Conservation (phyloP, 2,113 vertebrate species). For the Castor canadensis region DNA sequence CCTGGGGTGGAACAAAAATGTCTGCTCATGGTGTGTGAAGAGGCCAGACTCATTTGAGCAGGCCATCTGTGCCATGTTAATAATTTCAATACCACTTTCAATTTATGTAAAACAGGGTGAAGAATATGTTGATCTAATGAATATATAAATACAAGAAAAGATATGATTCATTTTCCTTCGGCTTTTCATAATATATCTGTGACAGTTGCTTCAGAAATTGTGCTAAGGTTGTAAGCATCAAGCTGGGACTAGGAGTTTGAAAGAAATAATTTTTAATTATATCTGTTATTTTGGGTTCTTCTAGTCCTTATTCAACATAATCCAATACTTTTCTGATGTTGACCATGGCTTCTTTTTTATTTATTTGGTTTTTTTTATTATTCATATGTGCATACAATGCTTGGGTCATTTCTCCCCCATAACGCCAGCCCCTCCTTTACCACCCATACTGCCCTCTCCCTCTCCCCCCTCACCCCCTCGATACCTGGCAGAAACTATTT, state of each 20-base stretch:
- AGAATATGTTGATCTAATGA: neutral
- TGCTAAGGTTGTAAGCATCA: neutral
- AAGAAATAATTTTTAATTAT: neutral
- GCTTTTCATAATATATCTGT: neutral
- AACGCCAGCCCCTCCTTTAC: too few relatives aligned
- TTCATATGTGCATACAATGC: too few relatives aligned
- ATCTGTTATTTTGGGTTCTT: neutral
- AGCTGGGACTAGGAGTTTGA: neutral
- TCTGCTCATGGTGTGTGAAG: neutral
- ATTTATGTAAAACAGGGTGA: neutral
- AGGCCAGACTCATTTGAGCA: neutral
- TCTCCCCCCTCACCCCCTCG: too few relatives aligned
- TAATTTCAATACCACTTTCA: conserved; percentile 13
- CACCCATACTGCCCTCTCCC: too few relatives aligned
- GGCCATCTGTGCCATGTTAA: neutral
- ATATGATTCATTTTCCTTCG: neutral
- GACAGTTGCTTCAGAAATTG: neutral
- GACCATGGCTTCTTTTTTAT: neutral
- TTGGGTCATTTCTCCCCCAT: too few relatives aligned
- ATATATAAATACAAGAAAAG: neutral
- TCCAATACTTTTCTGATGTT: neutral
- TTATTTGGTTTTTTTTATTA: too few relatives aligned
- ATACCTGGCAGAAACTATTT: too few relatives aligned
- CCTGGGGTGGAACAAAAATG: neutral
- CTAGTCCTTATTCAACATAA: neutral